Base-by-base conservation (phyloP, 1,140 invertebrate species). In the Polypedilum vanderplanki region DNA sequence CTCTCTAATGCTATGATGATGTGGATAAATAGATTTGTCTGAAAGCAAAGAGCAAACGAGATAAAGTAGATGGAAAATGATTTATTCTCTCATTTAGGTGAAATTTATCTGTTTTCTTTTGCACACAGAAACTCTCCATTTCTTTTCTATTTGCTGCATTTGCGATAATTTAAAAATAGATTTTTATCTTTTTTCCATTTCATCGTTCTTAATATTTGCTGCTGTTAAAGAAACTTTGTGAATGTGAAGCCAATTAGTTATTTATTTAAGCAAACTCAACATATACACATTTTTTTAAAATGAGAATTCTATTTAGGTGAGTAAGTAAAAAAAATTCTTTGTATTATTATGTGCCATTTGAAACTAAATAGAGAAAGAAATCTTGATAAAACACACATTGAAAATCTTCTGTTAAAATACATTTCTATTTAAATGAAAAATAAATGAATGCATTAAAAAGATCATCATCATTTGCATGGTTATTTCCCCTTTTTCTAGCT, bases 71-170 rank as follows among this genome's bases (percentile, higher is more conserved):
- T 70, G 18, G 65, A 70, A 70, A 70, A 70, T 70, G 65, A 70
- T 70, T 70, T 70, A 70, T 70, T 70, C 20, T 70, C 65, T 70
- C 65, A 70, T 70, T 70, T 70, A 70, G 65, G 17, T 70, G 18
- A 70, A 70, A 20, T 70, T 20, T 70, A 70, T 70, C 65, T 70
- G 65, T 10, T 70, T 70, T 18, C 18, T 70, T 70, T 70, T n/a
- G 65, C 65, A 33, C 65, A 70, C 20, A 20, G 5, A 33, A 33
- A 33, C 24, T 33, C 24, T 33, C 24, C 24, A 1, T 33, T 33
- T 5, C 24, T 33, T 33, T 33, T 33, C 24, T 33, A 33, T 33
- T 33, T 33, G 24, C 12, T 57, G 15, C 20, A 70, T 20, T 70
- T 70, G 65, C 20, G n/a, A n/a, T 70, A 20, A 70, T 70, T 70